A percentile compares a stretch with the other conserved stretches of the same genome.
These are phyloP conservation scores for Esox masquinongy DNA, from an alignment of 2,797 vertebrate genomes.

Conservation along the genomic window DNA sequence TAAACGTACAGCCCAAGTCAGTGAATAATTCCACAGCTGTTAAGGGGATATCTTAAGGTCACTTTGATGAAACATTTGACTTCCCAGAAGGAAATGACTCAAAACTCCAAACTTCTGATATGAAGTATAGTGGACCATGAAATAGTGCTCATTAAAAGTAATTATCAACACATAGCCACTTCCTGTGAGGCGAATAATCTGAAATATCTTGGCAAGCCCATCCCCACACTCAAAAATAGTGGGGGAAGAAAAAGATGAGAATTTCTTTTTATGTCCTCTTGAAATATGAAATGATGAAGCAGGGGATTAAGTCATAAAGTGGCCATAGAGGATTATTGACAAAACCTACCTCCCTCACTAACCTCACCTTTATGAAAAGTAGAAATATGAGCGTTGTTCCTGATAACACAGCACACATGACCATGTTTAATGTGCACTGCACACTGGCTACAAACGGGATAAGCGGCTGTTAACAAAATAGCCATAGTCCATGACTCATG, in stretches of 20 bases:
- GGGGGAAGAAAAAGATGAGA: not conserved
- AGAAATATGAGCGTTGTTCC: not conserved
- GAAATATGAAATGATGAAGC: not conserved
- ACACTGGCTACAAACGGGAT: not conserved
- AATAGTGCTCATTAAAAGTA: slow-evolving; percentile 31
- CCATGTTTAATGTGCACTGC: not conserved
- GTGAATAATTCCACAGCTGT: not conserved
- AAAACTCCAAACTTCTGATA: not conserved
- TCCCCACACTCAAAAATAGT: not conserved
- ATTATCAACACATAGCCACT: slow-evolving; percentile 25
- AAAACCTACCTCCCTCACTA: not conserved
- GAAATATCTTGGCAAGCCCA: slow-evolving; percentile 9
- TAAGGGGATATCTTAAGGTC: not conserved
- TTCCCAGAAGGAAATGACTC: slow-evolving; percentile 30
- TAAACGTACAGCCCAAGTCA: not conserved
- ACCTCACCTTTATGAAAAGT: not conserved
- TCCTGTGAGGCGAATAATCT: slow-evolving; percentile 2
- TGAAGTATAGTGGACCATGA: slow-evolving; percentile 34
- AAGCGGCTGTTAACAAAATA: not conserved
- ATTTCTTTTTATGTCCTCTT: not conserved
- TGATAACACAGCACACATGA: not conserved
- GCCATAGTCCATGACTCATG: not conserved
- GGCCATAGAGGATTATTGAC: not conserved
- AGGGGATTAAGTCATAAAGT: not conserved
- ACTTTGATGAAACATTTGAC: slow-evolving; percentile 7